Evolutionary conservation across 2,888 invertebrate species (phyloP).

Genomic region (Agrotis segetum): DNA sequence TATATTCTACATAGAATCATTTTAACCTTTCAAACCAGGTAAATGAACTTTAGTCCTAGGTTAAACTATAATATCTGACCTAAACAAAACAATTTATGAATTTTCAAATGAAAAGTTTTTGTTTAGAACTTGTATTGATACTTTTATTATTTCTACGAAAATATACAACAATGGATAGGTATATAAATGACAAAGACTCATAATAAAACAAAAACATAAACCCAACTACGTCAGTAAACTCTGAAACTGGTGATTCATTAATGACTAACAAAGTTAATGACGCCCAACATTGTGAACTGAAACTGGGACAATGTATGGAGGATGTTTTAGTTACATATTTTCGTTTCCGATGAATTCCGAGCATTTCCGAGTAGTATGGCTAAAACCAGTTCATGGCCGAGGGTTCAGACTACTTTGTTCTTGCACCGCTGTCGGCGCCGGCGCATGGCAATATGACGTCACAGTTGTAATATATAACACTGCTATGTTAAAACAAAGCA

Average conservation of each 20-base stretch:
- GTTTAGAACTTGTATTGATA: not conserved
- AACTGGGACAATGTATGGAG: conserved; percentile 3
- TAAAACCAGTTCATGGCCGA: conserved; percentile 20
- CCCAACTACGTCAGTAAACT: conserved; percentile 18
- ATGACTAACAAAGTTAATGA: conserved; percentile 34
- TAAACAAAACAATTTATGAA: not conserved
- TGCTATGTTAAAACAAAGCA: not conserved
- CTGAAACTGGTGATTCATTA: conserved; percentile 35
- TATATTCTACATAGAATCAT: not conserved
- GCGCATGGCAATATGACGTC: conserved; percentile 26
- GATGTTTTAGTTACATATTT: conserved; percentile 23
- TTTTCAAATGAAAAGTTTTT: not conserved
- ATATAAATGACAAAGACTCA: conserved; percentile 14
- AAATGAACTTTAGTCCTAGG: conserved; percentile 7
- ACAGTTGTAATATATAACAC: conserved; percentile 31
- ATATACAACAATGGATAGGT: not conserved
- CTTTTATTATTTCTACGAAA: not conserved
- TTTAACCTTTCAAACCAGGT: conserved; percentile 9
- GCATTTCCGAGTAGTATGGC: conserved; percentile 1
- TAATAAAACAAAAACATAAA: conserved; percentile 30
- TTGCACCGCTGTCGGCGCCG: not conserved
- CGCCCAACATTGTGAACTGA: not conserved
- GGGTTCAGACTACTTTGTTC: conserved; percentile 32
- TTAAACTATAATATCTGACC: not conserved
- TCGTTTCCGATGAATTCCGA: conserved; percentile 17